phyloP scores from a whole-genome alignment of 2,888 invertebrate species.

The Pachycephus smyrnensis region DNA sequence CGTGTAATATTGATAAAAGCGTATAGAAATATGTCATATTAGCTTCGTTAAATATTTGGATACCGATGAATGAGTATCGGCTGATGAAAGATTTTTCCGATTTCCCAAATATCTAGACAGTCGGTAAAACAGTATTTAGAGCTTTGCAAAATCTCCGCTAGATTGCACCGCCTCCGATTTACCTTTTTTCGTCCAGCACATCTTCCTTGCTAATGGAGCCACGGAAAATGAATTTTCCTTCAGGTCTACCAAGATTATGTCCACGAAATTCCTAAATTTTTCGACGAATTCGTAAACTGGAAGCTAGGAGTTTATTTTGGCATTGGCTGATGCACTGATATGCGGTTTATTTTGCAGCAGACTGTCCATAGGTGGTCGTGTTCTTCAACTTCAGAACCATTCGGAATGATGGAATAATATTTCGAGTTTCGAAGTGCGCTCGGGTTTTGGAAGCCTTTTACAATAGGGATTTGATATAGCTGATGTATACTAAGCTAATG shows the following conservation, averaged over 20 bases:
- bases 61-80: not conserved
- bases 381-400: not conserved
- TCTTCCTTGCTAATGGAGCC: not conserved
- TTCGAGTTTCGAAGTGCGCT: not conserved
- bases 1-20: not conserved
- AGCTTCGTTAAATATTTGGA: not conserved
- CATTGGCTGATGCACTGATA: not conserved
- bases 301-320: not conserved
- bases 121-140: not conserved
- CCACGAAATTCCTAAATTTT: not conserved
- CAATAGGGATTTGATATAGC: conserved; percentile 30
- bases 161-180: not conserved
- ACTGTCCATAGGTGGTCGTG: not conserved
- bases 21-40: not conserved
- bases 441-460: conserved; percentile 27
- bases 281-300: not conserved
- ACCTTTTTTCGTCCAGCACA: not conserved
- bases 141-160: not conserved
- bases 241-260: not conserved
- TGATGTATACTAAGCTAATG: conserved; percentile 27
- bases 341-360: not conserved
- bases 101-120: not conserved
- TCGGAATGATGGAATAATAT: conserved; percentile 14
- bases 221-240: not conserved
- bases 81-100: not conserved